Conservation (phyloP, 2,888 invertebrate species). For the Oscheius sp. region DNA sequence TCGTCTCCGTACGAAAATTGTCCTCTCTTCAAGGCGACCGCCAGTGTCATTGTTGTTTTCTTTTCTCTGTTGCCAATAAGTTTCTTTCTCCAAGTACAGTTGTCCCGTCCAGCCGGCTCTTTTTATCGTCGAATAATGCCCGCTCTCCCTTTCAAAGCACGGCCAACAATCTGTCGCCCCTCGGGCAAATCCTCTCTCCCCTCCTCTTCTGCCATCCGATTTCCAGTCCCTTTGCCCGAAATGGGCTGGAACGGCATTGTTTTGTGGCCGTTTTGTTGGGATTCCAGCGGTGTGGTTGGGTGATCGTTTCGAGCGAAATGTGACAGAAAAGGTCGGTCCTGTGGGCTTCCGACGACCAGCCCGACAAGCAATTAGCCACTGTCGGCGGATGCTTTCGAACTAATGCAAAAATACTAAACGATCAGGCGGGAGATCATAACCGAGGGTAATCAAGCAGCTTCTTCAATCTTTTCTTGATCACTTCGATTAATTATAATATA, state of each 20-base stretch:
- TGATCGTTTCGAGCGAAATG: slow-evolving; percentile 37
- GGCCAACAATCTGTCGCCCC: neutral
- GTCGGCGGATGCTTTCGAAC: neutral
- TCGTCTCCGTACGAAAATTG: slow-evolving; percentile 1
- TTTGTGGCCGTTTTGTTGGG: slow-evolving; percentile 9
- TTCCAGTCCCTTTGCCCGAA: neutral
- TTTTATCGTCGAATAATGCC: neutral
- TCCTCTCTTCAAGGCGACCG: slow-evolving; percentile 2
- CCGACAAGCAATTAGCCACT: slow-evolving; percentile 33
- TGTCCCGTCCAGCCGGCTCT: too few species aligned
- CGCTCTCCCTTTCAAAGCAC: neutral
- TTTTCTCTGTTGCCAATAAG: neutral
- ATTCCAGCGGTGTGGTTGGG: slow-evolving; percentile 20
- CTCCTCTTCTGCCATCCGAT: neutral
- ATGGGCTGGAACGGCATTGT: slow-evolving; percentile 14
- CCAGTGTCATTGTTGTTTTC: too few species aligned
- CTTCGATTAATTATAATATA: neutral
- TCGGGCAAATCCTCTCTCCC: neutral
- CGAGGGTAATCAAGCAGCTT: too few species aligned
- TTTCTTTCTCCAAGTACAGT: neutral
- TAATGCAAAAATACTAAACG: slow-evolving; percentile 20
- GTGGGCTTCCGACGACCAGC: slow-evolving; percentile 14
- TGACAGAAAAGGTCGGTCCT: slow-evolving; percentile 35
- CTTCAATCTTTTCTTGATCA: neutral
- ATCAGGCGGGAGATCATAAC: too few species aligned